Conservation (phyloP, 2,888 invertebrate genomes). For the Microplitis deprimator region DNA sequence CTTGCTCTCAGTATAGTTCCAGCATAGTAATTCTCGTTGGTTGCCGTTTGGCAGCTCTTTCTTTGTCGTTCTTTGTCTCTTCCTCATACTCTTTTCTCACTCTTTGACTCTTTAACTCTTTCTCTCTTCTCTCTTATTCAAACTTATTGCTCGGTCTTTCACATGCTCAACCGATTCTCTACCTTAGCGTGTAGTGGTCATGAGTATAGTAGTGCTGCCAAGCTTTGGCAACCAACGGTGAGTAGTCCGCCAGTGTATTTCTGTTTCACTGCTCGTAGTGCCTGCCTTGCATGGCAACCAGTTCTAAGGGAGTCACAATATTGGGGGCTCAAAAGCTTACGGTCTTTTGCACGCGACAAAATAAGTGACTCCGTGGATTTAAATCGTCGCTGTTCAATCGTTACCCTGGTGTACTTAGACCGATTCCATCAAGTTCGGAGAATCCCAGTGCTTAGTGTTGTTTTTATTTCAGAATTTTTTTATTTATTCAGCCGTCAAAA, state of each 20-base stretch:
- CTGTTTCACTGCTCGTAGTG: constrained; percentile 55
- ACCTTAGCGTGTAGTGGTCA: neutral
- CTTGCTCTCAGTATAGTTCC: constrained; percentile 48
- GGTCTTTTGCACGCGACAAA: constrained; percentile 7
- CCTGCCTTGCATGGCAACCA: constrained; percentile 34
- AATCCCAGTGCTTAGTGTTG: neutral
- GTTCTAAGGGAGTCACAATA: constrained; percentile 18
- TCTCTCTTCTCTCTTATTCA: constrained; percentile 25
- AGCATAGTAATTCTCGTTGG: constrained; percentile 64
- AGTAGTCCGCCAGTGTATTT: constrained; percentile 60
- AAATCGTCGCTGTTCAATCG: neutral
- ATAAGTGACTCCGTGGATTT: neutral
- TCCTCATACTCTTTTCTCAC: constrained; percentile 30
- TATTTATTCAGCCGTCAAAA: too few relatives aligned
- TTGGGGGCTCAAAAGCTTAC: constrained; percentile 2
- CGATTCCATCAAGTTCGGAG: neutral
- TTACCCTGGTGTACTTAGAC: neutral
- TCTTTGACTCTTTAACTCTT: constrained; percentile 45
- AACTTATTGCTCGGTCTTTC: constrained; percentile 42
- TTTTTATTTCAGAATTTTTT: neutral
- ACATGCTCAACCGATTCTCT: constrained; percentile 15
- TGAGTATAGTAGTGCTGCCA: constrained; percentile 51
- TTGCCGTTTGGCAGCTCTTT: constrained; percentile 38
- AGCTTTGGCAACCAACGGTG: constrained; percentile 60
- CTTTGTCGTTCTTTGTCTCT: constrained; percentile 32